Evolutionary conservation across 1,140 invertebrate species (phyloP).

Genomic region (Rhagoletis zephyria): DNA sequence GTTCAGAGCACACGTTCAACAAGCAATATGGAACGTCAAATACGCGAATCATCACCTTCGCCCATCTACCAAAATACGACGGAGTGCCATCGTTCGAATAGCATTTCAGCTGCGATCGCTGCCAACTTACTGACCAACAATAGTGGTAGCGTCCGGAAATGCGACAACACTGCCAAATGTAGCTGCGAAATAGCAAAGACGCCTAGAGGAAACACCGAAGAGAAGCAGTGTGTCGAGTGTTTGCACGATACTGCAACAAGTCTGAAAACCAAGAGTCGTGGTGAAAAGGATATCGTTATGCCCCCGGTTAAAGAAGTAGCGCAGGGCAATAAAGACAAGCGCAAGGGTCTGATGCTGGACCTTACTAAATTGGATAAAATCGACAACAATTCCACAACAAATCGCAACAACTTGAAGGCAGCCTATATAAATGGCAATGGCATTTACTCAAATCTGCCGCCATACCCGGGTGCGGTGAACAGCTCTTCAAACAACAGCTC

Average conservation of each 20-base stretch:
- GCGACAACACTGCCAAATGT: conserved; percentile 33
- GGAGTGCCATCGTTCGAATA: conserved; percentile 14
- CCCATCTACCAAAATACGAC: conserved; percentile 69
- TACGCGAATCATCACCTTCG: conserved; percentile 61
- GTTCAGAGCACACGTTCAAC: conserved; percentile 69
- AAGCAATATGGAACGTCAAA: conserved; percentile 67
- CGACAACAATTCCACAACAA: conserved; percentile 68
- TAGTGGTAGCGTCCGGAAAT: background rate
- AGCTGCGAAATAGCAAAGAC: conserved; percentile 36
- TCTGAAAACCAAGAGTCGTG: background rate
- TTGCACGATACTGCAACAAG: conserved; percentile 33
- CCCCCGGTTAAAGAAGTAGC: background rate
- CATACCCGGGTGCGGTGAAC: conserved; percentile 66
- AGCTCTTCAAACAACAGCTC: conserved; percentile 66
- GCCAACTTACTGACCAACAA: background rate
- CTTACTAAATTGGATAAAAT: conserved; percentile 76
- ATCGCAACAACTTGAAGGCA: conserved; percentile 61
- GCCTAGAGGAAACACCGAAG: background rate
- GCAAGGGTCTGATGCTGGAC: conserved; percentile 80
- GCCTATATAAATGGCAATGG: conserved; percentile 69
- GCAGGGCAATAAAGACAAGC: conserved; percentile 67
- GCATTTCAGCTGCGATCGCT: conserved; percentile 6
- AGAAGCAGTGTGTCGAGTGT: conserved; percentile 52
- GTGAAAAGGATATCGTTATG: background rate
- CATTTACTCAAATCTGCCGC: conserved; percentile 68